phyloP scores from a whole-genome alignment of 2,888 invertebrate species.

The Caradrina kadenii region DNA sequence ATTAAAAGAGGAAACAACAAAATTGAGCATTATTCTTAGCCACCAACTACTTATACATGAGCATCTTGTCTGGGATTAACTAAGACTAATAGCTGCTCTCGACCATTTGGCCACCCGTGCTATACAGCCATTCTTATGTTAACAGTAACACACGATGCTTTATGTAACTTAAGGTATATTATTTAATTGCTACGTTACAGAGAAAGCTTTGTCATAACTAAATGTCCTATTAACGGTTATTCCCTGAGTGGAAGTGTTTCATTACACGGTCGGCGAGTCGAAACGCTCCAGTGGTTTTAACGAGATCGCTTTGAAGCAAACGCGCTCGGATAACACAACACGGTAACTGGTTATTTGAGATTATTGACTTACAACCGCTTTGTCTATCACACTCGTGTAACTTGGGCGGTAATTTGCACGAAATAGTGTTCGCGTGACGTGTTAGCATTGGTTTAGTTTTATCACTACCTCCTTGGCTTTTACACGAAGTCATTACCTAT shows the following conservation, averaged over 20 bases:
- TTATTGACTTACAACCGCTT: conserved; percentile 63
- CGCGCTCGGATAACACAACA: conserved; percentile 69
- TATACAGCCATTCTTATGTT: conserved; percentile 48
- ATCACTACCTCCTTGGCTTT: conserved; percentile 19
- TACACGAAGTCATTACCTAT: conserved; percentile 15
- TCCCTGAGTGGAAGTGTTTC: conserved; percentile 87
- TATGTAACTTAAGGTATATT: conserved; percentile 56
- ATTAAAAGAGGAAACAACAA: too few relatives aligned
- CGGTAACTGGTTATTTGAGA: conserved; percentile 71
- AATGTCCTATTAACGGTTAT: conserved; percentile 86
- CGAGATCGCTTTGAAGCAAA: conserved; percentile 81
- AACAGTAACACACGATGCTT: conserved; percentile 56
- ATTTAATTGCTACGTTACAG: conserved; percentile 78
- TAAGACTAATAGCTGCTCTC: too few relatives aligned
- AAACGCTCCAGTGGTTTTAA: conserved; percentile 84
- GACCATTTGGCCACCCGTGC: too few relatives aligned
- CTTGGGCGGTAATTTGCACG: conserved; percentile 38
- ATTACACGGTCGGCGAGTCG: conserved; percentile 85
- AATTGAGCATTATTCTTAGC: too few relatives aligned
- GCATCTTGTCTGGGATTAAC: too few relatives aligned
- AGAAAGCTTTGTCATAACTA: conserved; percentile 83
- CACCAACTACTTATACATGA: too few relatives aligned
- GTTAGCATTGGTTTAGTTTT: conserved; percentile 13
- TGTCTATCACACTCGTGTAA: conserved; percentile 41
- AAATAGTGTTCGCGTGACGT: conserved; percentile 21